Base-by-base conservation (phyloP, 2,888 invertebrate genomes). In the Rhopalosiphum nymphaeae region DNA sequence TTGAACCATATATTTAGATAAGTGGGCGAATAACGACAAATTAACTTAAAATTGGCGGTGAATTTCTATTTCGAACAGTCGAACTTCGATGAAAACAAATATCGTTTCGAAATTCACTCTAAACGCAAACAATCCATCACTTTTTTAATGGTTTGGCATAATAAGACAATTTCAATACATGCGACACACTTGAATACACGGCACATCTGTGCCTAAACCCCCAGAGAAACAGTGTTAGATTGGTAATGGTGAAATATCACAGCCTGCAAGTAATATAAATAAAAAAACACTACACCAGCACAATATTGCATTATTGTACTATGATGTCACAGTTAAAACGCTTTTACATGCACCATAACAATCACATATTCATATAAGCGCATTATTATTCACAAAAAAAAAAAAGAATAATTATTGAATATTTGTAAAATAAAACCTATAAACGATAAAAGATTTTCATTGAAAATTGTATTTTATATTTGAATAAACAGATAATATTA, bases 101-200 rank as follows among this genome's bases (percentile, higher is more conserved):
- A 84, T 91, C 10, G 36, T 56, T 29, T 42, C 11, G 53, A 67
- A 56, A 91, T n/a, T 25, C 36, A 4, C 11, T 21, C 57, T 26
- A 56, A 89, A 89, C 42, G 26, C 3, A 84, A 46, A 56, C 53
- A 53, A 91, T 91, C 78, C 84, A 56, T 91, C 84, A 91, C 53
- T 85, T 84, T 89, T 49, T 85, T 84, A 56, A 91, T 29, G 85
- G 85, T 85, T 84, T 44, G 56, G 21, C 42, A 29, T 84, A 56
- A 61, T 89, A 85, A 91, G 42, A 44, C 85, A 21, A 85, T 85
- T 91, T 44, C 42, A n/a, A 85, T 85, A 44, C n/a, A 21, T 3
- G 42, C 42, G 56, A 90, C 49, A 78, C 36, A 49, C 67, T 25
- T 42, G 26, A 26, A 53, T 57, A 61, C 61, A 89, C 46, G 67